Percentiles rank a stretch among this genome's conserved stretches.
phyloP scores from a whole-genome alignment of 1,140 invertebrate genomes.

The Archivesica marissinica region DNA sequence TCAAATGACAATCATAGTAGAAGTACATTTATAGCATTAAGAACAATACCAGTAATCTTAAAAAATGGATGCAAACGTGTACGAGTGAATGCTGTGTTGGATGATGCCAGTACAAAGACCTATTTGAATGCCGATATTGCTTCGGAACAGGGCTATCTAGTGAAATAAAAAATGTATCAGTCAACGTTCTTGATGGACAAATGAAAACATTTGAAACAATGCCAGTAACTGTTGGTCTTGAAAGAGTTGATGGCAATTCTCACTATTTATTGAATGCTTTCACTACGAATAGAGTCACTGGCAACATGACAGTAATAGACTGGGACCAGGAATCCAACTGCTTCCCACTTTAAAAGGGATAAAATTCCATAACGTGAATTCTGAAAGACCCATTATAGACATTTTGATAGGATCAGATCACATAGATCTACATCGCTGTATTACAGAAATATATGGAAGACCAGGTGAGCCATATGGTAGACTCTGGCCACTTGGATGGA shows the following conservation, averaged over 20 bases:
- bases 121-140: slow-evolving; percentile 9
- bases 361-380: not conserved
- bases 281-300: slow-evolving; percentile 25
- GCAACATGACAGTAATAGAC: slow-evolving; percentile 34
- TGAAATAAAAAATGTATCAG: not conserved
- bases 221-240: slow-evolving; percentile 5
- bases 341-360: slow-evolving; percentile 1
- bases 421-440: slow-evolving; percentile 4
- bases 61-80: slow-evolving; percentile 2
- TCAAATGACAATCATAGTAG: too few relatives aligned
- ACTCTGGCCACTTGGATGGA: slow-evolving; percentile 34
- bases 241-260: slow-evolving; percentile 2
- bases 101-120: slow-evolving; percentile 34
- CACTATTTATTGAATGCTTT: not conserved
- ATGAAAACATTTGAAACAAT: not conserved
- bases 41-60: slow-evolving; percentile 40
- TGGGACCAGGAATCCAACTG: slow-evolving; percentile 3
- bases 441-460: slow-evolving; percentile 16
- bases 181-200: slow-evolving; percentile 13
- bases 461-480: slow-evolving; percentile 21
- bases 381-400: not conserved
- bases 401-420: slow-evolving; percentile 43
- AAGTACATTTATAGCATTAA: too few relatives aligned
- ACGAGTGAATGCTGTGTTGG: slow-evolving; percentile 22
- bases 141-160: not conserved